A percentile compares a stretch with the other conserved stretches of the same genome.
Conservation (phyloP, 2,113 vertebrate genomes). For the Marmota flaviventris region DNA sequence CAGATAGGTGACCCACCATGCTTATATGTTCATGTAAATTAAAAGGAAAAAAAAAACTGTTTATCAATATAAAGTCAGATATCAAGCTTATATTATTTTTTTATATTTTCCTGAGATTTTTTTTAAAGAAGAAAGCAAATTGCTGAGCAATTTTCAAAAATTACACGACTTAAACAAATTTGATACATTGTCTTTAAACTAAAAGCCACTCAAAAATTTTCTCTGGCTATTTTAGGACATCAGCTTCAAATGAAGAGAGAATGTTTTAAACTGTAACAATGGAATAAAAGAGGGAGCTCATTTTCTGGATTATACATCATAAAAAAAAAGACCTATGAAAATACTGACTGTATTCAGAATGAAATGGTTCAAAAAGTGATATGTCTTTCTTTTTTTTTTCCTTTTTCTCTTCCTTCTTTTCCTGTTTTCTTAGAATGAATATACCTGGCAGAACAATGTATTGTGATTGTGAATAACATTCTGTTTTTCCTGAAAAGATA, state of each 20-base stretch:
- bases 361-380: background rate
- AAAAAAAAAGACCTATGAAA: background rate
- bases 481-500: slow-evolving; percentile 42
- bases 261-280: background rate
- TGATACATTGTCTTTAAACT: background rate
- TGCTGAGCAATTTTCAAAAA: background rate
- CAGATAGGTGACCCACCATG: background rate
- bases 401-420: background rate
- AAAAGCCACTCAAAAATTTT: background rate
- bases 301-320: background rate
- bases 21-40: background rate
- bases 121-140: slow-evolving; percentile 27
- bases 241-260: background rate
- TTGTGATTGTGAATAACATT: background rate
- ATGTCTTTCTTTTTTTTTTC: background rate
- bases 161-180: background rate
- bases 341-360: background rate
- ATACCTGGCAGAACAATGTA: slow-evolving; percentile 7
- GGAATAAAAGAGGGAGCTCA: background rate
- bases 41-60: background rate
- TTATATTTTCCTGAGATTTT: background rate
- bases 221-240: background rate
- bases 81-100: background rate
- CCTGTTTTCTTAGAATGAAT: background rate
- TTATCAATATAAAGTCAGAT: background rate